Percentiles rank a stretch among this genome's conserved stretches.
phyloP scores from a whole-genome alignment of 2,888 invertebrate genomes.

The Drosophila limbata region DNA sequence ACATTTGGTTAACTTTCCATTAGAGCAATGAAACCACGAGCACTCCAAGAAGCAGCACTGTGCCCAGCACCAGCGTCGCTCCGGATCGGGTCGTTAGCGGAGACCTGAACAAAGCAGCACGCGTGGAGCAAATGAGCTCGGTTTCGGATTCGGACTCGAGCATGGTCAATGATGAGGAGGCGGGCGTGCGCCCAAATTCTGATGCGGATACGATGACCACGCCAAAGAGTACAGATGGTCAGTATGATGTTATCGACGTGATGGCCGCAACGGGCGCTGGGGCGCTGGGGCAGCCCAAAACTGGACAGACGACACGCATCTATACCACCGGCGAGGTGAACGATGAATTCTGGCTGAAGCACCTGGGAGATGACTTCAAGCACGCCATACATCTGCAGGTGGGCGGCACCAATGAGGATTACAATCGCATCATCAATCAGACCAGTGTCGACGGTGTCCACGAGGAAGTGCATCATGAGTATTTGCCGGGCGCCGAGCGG shows the following conservation, averaged over 20 bases:
- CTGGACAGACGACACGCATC: slow-evolving; percentile 76
- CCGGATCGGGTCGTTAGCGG: slow-evolving; percentile 26
- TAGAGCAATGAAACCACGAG: slow-evolving; percentile 30
- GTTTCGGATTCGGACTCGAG: slow-evolving; percentile 2
- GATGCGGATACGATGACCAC: slow-evolving; percentile 3
- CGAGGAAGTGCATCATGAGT: slow-evolving; percentile 71
- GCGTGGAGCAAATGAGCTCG: slow-evolving; percentile 29
- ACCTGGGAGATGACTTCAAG: slow-evolving; percentile 82
- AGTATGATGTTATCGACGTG: slow-evolving; percentile 74
- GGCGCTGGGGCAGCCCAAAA: slow-evolving; percentile 43
- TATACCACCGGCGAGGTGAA: slow-evolving; percentile 76
- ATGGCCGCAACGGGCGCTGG: slow-evolving; percentile 50
- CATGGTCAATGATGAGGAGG: not conserved
- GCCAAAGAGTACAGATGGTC: slow-evolving; percentile 5
- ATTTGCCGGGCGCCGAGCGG: slow-evolving; percentile 61
- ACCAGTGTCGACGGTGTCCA: slow-evolving; percentile 60
- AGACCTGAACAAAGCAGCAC: slow-evolving; percentile 39
- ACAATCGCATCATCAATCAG: slow-evolving; percentile 66
- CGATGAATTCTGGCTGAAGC: slow-evolving; percentile 80
- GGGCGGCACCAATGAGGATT: slow-evolving; percentile 66
- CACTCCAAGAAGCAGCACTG: slow-evolving; percentile 32
- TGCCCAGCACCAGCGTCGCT: slow-evolving; percentile 11
- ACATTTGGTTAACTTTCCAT: not conserved
- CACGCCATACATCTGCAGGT: slow-evolving; percentile 81
- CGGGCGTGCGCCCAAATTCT: not conserved